These are phyloP conservation scores for Allolobophora icterica DNA, from an alignment of 2,888 invertebrate genomes.

Conservation along the genomic window DNA sequence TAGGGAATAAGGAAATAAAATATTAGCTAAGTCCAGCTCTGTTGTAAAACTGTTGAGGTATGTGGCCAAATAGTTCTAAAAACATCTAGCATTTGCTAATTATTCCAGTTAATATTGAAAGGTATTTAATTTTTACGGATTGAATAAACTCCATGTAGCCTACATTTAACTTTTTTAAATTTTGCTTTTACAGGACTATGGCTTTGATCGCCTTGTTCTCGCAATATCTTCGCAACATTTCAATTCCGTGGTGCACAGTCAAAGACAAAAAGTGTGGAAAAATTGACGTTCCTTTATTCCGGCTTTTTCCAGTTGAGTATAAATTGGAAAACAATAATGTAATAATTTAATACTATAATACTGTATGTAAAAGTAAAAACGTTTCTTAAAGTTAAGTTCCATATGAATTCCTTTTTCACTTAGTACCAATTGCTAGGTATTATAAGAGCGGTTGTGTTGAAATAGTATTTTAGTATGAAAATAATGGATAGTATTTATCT, in stretches of 20 bases:
- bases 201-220: slow-evolving; percentile 79
- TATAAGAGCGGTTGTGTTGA: no score
- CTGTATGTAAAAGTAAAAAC: neutral
- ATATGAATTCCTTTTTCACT: neutral
- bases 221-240: slow-evolving; percentile 66
- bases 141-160: neutral
- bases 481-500: no score
- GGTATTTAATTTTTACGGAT: neutral
- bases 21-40: no score
- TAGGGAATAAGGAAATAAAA: no score
- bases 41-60: no score
- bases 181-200: slow-evolving; percentile 59
- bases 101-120: neutral
- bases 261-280: neutral
- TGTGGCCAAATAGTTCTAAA: no score
- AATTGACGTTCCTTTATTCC: slow-evolving; percentile 34
- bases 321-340: neutral
- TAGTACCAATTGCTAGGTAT: neutral
- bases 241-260: slow-evolving; percentile 37
- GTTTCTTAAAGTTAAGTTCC: neutral
- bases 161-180: neutral
- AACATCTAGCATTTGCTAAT: no score
- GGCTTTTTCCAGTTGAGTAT: slow-evolving; percentile 45
- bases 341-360: neutral
- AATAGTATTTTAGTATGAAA: no score